phyloP scores from a whole-genome alignment of 2,113 vertebrate species.

The Coptodon rendalli region DNA sequence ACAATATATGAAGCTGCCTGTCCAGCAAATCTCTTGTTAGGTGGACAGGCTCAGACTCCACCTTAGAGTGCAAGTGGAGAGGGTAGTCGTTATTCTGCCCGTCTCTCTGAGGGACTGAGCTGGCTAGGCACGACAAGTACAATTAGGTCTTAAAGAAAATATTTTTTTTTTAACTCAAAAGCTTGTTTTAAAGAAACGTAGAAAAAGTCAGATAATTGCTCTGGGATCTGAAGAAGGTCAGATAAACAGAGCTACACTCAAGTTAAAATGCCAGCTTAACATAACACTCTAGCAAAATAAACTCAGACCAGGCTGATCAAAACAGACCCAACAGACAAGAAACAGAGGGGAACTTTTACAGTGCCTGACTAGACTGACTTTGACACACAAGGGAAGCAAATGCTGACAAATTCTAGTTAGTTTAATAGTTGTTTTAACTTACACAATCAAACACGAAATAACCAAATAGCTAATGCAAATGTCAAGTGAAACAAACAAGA shows the following conservation, averaged over 20 bases:
- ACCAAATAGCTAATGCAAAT: background rate
- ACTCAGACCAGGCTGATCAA: background rate
- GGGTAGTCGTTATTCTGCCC: background rate
- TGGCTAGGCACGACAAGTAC: rapidly evolving
- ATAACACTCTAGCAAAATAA: background rate
- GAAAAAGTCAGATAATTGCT: background rate
- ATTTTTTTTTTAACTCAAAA: background rate
- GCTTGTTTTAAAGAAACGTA: rapidly evolving
- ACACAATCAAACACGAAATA: background rate
- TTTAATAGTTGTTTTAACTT: background rate
- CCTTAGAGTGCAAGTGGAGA: background rate
- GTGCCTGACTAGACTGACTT: background rate
- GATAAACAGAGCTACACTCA: background rate
- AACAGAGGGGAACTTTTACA: background rate
- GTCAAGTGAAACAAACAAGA: background rate
- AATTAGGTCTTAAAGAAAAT: background rate
- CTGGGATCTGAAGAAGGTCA: background rate
- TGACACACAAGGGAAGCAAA: background rate
- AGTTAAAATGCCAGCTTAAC: background rate
- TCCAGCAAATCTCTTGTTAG: background rate
- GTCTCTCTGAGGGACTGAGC: background rate
- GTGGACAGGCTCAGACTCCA: background rate
- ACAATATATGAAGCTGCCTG: background rate
- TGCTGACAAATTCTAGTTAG: background rate
- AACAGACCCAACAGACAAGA: background rate